Conservation (phyloP, 2,888 invertebrate genomes). For the Catocala sponsa region DNA sequence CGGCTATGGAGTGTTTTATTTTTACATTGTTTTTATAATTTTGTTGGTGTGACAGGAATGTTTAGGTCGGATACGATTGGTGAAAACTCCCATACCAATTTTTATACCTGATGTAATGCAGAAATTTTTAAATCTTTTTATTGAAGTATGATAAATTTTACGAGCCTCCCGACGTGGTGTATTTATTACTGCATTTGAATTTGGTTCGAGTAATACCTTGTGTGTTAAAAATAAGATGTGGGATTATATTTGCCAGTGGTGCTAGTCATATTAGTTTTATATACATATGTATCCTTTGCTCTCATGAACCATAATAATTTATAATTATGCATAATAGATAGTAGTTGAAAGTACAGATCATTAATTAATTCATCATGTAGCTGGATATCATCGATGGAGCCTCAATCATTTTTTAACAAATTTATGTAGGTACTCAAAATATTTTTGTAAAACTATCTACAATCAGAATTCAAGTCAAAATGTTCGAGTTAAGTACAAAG, state of each 20-base stretch:
- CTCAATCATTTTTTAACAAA: conserved; percentile 19
- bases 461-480: conserved; percentile 32
- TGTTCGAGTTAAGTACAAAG: conserved; percentile 52
- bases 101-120: conserved; percentile 9
- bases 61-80: not conserved
- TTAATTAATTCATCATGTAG: conserved; percentile 5
- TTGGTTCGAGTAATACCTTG: conserved; percentile 34
- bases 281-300: conserved; percentile 6
- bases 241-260: conserved; percentile 57
- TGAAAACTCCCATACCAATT: not conserved
- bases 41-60: conserved; percentile 14
- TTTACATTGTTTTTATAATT: conserved; percentile 21
- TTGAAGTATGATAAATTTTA: too few relatives aligned
- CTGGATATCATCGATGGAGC: conserved; percentile 13
- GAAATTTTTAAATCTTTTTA: conserved; percentile 2
- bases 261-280: conserved; percentile 63
- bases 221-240: conserved; percentile 21
- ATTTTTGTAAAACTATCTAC: conserved; percentile 57
- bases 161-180: conserved; percentile 21
- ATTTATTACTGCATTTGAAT: conserved; percentile 53
- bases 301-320: conserved; percentile 22
- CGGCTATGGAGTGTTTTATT: conserved; percentile 35
- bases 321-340: conserved; percentile 21
- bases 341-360: conserved; percentile 16
- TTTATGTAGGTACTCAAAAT: conserved; percentile 38